Percentiles rank a stretch among this genome's conserved stretches.
Evolutionary conservation across 2,113 vertebrate species (phyloP).

Genomic region (Apistogramma diplotaenia): DNA sequence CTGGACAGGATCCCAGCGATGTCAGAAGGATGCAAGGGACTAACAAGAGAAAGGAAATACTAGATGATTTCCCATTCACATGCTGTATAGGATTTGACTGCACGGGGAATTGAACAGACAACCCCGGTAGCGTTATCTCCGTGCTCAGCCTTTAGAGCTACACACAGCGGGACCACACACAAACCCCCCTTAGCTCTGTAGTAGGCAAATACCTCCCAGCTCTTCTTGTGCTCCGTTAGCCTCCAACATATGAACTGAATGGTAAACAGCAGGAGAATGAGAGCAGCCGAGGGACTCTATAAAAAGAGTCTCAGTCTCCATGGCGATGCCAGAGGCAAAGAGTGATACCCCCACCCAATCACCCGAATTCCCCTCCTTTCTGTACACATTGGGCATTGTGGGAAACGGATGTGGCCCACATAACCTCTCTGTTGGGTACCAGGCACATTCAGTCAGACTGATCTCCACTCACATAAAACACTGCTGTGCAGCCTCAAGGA

Average conservation of each 20-base stretch:
- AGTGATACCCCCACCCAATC: slow-evolving; percentile 8
- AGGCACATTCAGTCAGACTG: background rate
- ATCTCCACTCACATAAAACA: background rate
- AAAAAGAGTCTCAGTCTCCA: slow-evolving; percentile 45
- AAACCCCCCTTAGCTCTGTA: background rate
- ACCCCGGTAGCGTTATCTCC: background rate
- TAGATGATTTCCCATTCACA: background rate
- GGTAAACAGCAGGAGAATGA: slow-evolving; percentile 51
- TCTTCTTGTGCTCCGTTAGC: background rate
- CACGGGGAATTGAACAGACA: background rate
- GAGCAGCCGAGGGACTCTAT: slow-evolving; percentile 23
- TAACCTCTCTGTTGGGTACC: slow-evolving; percentile 8
- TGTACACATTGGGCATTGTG: slow-evolving; percentile 51
- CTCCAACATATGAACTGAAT: slow-evolving; percentile 42
- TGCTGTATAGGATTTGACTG: background rate
- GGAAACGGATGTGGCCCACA: slow-evolving; percentile 39
- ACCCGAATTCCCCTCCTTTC: background rate
- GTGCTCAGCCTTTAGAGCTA: background rate
- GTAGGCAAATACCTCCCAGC: background rate
- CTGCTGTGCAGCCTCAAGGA: background rate
- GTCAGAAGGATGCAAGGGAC: slow-evolving; percentile 3
- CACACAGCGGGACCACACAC: slow-evolving; percentile 5
- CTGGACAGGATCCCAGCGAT: slow-evolving; percentile 15
- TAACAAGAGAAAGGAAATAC: background rate
- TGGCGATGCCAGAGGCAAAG: slow-evolving; percentile 49